Conservation (phyloP, 2,888 invertebrate genomes). For the Pediacus dermestoides region DNA sequence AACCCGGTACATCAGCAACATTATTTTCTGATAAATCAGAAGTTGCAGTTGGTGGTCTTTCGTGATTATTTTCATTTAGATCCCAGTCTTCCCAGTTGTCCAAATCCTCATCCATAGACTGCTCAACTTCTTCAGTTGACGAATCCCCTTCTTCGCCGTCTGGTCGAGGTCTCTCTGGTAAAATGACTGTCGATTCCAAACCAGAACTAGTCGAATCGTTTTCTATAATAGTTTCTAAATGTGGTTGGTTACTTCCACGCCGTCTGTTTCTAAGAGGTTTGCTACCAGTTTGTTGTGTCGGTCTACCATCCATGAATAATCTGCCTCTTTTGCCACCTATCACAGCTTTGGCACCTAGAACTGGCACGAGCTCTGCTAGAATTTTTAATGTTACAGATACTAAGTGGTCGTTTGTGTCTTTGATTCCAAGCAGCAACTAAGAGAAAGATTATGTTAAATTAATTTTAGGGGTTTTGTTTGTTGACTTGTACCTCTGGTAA, state of each 20-base stretch:
- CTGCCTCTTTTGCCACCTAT: constrained; percentile 78
- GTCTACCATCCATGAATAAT: constrained; percentile 82
- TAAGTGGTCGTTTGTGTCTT: constrained; percentile 78
- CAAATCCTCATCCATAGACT: constrained; percentile 53
- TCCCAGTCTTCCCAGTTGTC: constrained; percentile 85
- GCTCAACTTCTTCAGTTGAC: constrained; percentile 47
- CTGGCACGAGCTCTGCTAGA: constrained; percentile 78
- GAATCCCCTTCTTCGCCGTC: constrained; percentile 76
- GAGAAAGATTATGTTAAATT: neutral
- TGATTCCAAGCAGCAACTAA: constrained; percentile 62
- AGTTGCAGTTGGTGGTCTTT: no score
- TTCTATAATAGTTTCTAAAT: neutral
- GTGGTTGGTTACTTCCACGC: neutral
- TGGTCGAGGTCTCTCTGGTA: constrained; percentile 75
- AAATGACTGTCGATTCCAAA: constrained; percentile 27
- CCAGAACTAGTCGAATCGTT: neutral
- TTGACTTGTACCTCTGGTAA: constrained; percentile 71
- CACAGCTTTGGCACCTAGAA: constrained; percentile 80
- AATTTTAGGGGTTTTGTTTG: neutral
- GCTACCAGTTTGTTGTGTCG: constrained; percentile 41
- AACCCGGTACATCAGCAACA: constrained; percentile 1
- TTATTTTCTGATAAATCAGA: constrained; percentile 6
- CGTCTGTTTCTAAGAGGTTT: neutral
- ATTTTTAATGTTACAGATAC: constrained; percentile 78
- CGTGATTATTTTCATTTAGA: constrained; percentile 7